Conservation (phyloP, 92 coral and sea anemone species). For the Porites divaricata region DNA sequence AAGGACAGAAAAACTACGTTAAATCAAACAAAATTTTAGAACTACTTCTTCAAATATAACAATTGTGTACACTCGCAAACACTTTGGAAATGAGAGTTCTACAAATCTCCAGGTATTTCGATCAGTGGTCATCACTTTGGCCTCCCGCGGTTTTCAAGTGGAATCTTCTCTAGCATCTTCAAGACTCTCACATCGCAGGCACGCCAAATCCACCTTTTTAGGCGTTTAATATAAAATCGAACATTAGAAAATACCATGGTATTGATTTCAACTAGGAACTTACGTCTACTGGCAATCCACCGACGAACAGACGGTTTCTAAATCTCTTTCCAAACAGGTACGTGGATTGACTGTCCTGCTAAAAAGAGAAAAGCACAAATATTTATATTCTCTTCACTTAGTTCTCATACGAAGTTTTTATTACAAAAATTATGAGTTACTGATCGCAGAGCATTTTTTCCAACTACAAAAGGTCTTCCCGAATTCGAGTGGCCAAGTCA, state of each 20-base stretch:
- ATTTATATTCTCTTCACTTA: not conserved
- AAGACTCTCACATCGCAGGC: no score
- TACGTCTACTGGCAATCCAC: constrained; percentile 87
- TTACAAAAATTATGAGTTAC: no score
- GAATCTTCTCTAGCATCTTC: not conserved
- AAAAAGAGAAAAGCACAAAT: not conserved
- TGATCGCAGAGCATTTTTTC: not conserved
- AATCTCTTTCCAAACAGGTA: constrained; percentile 82
- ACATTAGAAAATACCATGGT: no score
- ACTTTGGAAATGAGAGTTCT: no score
- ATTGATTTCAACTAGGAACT: constrained; percentile 44
- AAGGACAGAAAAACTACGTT: not conserved
- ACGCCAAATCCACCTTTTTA: no score
- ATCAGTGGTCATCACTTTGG: not conserved
- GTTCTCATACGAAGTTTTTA: not conserved
- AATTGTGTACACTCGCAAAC: no score
- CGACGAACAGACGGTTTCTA: constrained; percentile 89
- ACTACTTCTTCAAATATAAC: no score
- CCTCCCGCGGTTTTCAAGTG: constrained; percentile 15
- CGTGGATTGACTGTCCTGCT: constrained; percentile 42
- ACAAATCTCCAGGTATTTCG: no score
- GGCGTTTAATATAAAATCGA: no score
- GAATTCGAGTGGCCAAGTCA: no score
- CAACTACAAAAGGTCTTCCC: not conserved
- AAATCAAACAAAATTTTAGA: no score